phyloP scores from a whole-genome alignment of 2,113 vertebrate genomes.

The Copsychus sechellarum region DNA sequence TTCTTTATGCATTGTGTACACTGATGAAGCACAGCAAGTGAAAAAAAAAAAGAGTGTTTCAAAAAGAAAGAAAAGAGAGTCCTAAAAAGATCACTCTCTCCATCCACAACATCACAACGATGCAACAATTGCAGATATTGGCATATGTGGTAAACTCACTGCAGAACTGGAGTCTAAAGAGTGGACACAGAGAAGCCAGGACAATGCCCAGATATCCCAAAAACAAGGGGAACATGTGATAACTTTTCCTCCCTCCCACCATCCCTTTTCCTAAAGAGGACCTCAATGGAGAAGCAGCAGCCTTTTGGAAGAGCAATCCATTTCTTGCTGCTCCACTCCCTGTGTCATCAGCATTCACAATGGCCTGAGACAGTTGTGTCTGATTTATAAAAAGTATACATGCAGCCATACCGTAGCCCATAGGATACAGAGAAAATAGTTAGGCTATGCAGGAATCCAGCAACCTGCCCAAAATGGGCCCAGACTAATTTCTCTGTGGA shows the following conservation, averaged over 20 bases:
- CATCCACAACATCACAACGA: background rate
- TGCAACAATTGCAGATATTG: background rate
- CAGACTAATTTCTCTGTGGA: background rate
- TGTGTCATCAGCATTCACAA: background rate
- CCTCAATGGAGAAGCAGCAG: background rate
- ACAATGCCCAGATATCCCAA: background rate
- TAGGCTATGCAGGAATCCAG: background rate
- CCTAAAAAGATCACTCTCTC: background rate
- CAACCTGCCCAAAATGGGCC: background rate
- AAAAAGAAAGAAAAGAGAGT: background rate
- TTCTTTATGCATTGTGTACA: slow-evolving; percentile 22
- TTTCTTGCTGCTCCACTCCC: background rate
- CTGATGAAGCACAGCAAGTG: background rate
- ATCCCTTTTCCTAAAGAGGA: background rate
- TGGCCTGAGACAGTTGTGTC: background rate
- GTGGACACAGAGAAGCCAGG: background rate
- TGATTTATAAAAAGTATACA: background rate
- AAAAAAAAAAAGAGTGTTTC: background rate
- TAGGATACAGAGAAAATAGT: background rate
- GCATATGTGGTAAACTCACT: background rate
- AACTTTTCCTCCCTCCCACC: background rate
- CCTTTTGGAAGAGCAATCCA: background rate
- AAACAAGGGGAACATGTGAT: background rate
- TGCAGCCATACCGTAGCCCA: background rate
- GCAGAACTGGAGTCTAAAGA: background rate